phyloP scores from a whole-genome alignment of 2,797 vertebrate species.

The Helostoma temminkii region DNA sequence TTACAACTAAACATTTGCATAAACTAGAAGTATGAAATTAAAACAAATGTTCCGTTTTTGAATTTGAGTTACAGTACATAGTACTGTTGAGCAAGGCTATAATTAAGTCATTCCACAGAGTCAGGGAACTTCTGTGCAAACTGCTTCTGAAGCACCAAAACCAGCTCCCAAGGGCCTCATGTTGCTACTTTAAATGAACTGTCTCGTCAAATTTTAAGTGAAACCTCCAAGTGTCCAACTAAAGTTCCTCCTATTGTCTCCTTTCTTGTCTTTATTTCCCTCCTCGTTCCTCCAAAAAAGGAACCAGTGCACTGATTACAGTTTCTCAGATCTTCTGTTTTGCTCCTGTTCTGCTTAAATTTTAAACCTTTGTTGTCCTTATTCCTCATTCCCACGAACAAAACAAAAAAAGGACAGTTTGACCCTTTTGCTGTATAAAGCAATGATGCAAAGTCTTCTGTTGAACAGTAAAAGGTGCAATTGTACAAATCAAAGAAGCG shows the following conservation, averaged over 20 bases:
- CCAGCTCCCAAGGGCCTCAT: slow-evolving; percentile 50
- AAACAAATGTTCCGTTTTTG: slow-evolving; percentile 43
- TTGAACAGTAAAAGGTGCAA: neutral
- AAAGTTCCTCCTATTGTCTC: slow-evolving; percentile 39
- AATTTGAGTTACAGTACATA: slow-evolving; percentile 11
- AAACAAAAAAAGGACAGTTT: slow-evolving; percentile 1
- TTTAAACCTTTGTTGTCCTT: slow-evolving; percentile 23
- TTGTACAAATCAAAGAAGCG: slow-evolving; percentile 18
- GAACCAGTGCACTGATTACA: slow-evolving; percentile 47
- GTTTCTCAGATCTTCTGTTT: slow-evolving; percentile 23
- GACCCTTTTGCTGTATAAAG: too few species aligned
- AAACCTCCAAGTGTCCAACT: slow-evolving; percentile 53
- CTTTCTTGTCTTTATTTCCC: slow-evolving; percentile 17
- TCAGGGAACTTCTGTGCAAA: slow-evolving; percentile 9
- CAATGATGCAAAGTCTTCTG: slow-evolving; percentile 4
- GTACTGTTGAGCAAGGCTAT: slow-evolving; percentile 24
- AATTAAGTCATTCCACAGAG: slow-evolving; percentile 51
- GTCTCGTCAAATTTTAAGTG: slow-evolving; percentile 45
- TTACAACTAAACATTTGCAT: slow-evolving; percentile 23
- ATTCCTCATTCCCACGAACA: slow-evolving; percentile 20
- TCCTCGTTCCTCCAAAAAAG: slow-evolving; percentile 25
- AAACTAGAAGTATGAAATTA: slow-evolving; percentile 31
- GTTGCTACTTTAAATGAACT: slow-evolving; percentile 53
- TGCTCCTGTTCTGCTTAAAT: slow-evolving; percentile 39
- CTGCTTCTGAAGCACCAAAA: slow-evolving; percentile 44